Evolutionary conservation across 2,888 invertebrate genomes (phyloP).

Genomic region (Drosophila affinis): DNA sequence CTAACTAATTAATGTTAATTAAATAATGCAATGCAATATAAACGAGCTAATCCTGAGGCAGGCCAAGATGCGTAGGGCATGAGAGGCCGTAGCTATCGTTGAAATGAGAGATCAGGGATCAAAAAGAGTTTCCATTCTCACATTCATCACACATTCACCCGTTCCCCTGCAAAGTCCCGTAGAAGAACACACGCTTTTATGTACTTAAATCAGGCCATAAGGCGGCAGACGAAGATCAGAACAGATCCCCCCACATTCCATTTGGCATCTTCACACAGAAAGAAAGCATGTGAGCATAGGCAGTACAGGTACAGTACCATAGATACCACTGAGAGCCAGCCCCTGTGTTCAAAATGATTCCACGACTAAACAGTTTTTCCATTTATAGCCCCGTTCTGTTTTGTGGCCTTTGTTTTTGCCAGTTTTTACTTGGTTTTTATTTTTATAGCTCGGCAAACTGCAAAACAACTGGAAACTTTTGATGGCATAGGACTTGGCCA

Average conservation of each 20-base stretch:
- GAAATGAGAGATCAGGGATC: constrained; percentile 37
- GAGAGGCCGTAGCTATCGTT: neutral
- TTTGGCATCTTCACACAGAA: constrained; percentile 14
- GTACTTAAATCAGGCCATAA: constrained; percentile 41
- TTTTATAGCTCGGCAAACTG: constrained; percentile 41
- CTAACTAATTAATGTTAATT: constrained; percentile 67
- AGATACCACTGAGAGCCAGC: constrained; percentile 62
- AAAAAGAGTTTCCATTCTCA: constrained; percentile 13
- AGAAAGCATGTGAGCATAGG: neutral
- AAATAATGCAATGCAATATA: constrained; percentile 50
- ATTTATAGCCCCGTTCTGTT: constrained; percentile 41
- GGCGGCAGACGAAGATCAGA: constrained; percentile 13
- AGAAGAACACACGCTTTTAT: constrained; percentile 17
- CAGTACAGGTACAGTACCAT: neutral
- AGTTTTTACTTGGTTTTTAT: constrained; percentile 17
- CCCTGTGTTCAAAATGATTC: constrained; percentile 61
- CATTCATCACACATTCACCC: neutral
- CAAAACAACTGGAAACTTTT: constrained; percentile 45
- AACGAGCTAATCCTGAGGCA: constrained; percentile 36
- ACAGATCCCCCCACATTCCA: constrained; percentile 54
- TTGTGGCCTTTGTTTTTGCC: constrained; percentile 56
- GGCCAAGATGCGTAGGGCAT: constrained; percentile 21
- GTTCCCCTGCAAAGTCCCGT: neutral
- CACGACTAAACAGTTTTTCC: constrained; percentile 17
- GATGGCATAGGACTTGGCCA: constrained; percentile 63